Base-by-base conservation (phyloP, 1,140 invertebrate species). In the Luehdorfia chinensis region DNA sequence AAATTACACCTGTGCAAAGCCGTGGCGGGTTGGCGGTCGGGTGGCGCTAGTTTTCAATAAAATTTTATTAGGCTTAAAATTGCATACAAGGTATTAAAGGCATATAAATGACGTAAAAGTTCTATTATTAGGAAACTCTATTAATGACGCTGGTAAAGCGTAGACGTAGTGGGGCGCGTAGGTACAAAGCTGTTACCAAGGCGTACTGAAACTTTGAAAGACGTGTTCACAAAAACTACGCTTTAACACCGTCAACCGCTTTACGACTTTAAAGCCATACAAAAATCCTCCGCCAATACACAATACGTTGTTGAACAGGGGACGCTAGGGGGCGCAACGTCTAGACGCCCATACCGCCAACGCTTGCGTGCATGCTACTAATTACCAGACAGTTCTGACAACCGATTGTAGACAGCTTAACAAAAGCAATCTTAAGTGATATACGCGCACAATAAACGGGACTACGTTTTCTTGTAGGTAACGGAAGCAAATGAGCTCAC, bases 251-350 rank as follows among this genome's bases (percentile, higher is more conserved):
- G 16, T 9, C 18, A 18, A 9, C 9, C 33, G 33, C 33, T 36
- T 36, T 36, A 16, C 33, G 33, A 36, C 33, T 36, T 36, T 36
- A 36, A 36, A 36, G 33, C 33, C 33, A 36, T 36, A 36, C 33
- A 36, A 36, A 36, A 36, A 23, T 36, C 15, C 11, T 11, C 18
- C 33, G 15, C 33, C 33, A 36, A 36, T 36, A 36, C 18, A 36
- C 33, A 36, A 36, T 36, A 36, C 33, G 16, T 36, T 18, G 33
- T 36, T 36, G 9, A 36, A 36, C 33, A 9, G 18, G 14, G 18
- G 9, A 7, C 15, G 18, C 2, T 36, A 36, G 9, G 33, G 33
- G 19, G 19, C 11, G 33, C 5, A 2, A 14, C n/a, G 34, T 37
- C 34, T 37, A 37, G 34, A 37, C 34, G 12, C 34, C 9, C 15